Evolutionary conservation across 2,797 vertebrate species (phyloP).

Genomic region (Hemibagrus guttatus): DNA sequence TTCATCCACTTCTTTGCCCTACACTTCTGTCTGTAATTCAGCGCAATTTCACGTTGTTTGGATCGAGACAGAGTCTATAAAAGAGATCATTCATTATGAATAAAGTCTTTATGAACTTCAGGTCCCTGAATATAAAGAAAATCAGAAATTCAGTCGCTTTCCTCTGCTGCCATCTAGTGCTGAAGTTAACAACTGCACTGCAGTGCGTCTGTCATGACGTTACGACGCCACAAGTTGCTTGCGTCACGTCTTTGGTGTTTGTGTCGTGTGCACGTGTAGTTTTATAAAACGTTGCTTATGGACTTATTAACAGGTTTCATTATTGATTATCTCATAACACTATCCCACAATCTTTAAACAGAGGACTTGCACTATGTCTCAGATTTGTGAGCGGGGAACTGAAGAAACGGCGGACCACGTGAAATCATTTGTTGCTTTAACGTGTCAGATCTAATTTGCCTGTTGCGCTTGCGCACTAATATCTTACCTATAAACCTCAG

Average conservation of each 20-base stretch:
- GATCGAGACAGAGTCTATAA: background rate
- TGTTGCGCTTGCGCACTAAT: background rate
- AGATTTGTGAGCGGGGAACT: background rate
- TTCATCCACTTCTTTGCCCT: background rate
- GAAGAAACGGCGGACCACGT: background rate
- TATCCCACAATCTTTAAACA: too few relatives aligned
- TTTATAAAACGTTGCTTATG: background rate
- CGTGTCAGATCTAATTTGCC: background rate
- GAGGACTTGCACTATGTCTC: background rate
- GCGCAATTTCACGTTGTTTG: background rate
- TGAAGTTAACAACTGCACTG: background rate
- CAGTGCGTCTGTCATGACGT: background rate
- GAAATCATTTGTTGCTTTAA: background rate
- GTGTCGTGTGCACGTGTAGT: background rate
- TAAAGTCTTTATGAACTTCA: background rate
- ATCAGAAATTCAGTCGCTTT: background rate
- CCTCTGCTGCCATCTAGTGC: slow-evolving; percentile 58
- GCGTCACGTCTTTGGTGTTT: background rate
- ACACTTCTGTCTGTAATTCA: background rate
- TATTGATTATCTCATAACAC: too few relatives aligned
- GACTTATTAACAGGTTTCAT: background rate
- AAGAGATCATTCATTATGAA: background rate
- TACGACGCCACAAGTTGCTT: background rate
- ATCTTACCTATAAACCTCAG: background rate
- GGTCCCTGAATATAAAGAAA: background rate